Conservation (phyloP, 2,888 invertebrate genomes). For the Drosophila borealis region DNA sequence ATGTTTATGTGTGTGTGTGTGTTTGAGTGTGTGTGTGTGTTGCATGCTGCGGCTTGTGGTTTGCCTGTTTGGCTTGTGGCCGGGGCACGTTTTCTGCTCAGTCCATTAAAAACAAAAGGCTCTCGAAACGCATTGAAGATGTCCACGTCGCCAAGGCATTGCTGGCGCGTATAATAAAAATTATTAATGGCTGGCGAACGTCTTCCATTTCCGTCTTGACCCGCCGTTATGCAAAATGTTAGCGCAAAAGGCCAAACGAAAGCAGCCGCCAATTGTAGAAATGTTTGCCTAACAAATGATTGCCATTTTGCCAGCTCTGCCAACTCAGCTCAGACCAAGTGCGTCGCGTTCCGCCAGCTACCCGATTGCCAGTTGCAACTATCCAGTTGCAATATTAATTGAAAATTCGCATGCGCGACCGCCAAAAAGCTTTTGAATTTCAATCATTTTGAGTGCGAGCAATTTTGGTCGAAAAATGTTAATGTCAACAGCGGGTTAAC, state of each 20-base stretch:
- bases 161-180: slow-evolving; percentile 49
- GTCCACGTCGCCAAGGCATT: slow-evolving; percentile 34
- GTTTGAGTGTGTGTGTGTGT: slow-evolving; percentile 36
- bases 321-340: slow-evolving; percentile 40
- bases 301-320: slow-evolving; percentile 61
- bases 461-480: slow-evolving; percentile 65
- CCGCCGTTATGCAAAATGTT: slow-evolving; percentile 79
- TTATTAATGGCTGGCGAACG: slow-evolving; percentile 74
- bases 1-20: slow-evolving; percentile 37
- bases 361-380: slow-evolving; percentile 20
- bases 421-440: slow-evolving; percentile 20
- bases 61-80: slow-evolving; percentile 39
- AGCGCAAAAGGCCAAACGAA: slow-evolving; percentile 77
- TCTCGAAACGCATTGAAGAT: slow-evolving; percentile 66
- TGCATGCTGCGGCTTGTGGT: slow-evolving; percentile 9
- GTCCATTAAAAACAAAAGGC: slow-evolving; percentile 70
- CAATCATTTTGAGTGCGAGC: slow-evolving; percentile 1
- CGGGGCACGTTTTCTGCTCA: slow-evolving; percentile 47
- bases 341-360: slow-evolving; percentile 42
- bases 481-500: slow-evolving; percentile 20
- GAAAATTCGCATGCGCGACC: slow-evolving; percentile 53
- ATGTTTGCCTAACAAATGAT: slow-evolving; percentile 75
- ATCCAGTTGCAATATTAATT: slow-evolving; percentile 58
- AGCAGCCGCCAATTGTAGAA: slow-evolving; percentile 65
- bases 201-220: slow-evolving; percentile 78